phyloP scores from a whole-genome alignment of 2,797 vertebrate species.

The Manis pentadactyla region DNA sequence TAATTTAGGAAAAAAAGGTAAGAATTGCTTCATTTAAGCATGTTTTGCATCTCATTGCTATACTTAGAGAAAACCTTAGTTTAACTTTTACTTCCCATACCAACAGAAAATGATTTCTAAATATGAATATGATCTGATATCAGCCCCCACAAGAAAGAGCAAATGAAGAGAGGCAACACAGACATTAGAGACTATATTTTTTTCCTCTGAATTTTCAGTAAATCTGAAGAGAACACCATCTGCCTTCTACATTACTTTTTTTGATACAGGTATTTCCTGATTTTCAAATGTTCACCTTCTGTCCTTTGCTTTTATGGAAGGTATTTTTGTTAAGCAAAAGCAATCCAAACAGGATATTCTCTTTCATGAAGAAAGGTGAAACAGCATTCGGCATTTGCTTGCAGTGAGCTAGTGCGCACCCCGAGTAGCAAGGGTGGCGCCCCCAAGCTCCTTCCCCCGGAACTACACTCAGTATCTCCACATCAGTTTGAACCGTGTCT shows the following conservation, averaged over 20 bases:
- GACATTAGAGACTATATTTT: background rate
- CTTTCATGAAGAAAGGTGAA: background rate
- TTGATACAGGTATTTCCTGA: background rate
- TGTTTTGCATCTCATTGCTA: background rate
- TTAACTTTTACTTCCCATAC: background rate
- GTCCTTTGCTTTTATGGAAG: no score
- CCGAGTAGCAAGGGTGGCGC: rapidly evolving
- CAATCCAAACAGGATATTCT: no score
- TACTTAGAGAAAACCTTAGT: background rate
- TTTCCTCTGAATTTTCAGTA: background rate
- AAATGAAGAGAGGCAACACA: background rate
- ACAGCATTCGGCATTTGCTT: background rate
- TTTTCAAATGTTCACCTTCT: background rate
- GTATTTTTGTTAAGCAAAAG: background rate
- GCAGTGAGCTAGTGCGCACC: background rate
- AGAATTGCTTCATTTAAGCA: background rate
- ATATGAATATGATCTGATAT: background rate
- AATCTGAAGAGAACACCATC: background rate
- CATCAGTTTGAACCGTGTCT: background rate
- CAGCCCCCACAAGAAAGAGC: background rate
- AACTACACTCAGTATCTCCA: background rate
- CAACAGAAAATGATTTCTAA: background rate
- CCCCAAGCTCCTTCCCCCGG: background rate
- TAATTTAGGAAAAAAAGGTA: slow-evolving; percentile 43
- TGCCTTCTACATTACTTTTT: rapidly evolving